A percentile compares a stretch with the other conserved stretches of the same genome.
Evolutionary conservation across 2,888 invertebrate species (phyloP).

Genomic region (Drosophila kokeensis): DNA sequence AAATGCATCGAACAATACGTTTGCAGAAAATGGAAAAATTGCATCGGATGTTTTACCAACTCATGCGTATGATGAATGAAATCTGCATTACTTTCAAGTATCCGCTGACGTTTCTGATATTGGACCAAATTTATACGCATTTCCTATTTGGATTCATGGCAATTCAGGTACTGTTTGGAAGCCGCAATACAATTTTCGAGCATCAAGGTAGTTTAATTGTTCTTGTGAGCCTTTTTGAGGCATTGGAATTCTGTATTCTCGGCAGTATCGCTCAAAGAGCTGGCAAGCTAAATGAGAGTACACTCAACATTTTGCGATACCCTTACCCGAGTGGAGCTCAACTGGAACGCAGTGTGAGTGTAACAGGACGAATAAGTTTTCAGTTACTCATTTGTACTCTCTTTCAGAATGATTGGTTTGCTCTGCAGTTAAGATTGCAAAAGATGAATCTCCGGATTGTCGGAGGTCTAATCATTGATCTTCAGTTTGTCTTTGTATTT

Average conservation of each 20-base stretch:
- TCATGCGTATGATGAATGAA: constrained; percentile 11
- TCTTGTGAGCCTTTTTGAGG: not conserved
- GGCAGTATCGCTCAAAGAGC: not conserved
- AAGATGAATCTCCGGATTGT: constrained; percentile 19
- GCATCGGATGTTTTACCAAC: constrained; percentile 5
- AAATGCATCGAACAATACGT: not conserved
- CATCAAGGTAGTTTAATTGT: accelerated
- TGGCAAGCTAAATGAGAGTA: not conserved
- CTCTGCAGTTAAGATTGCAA: constrained; percentile 33
- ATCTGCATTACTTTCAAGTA: constrained; percentile 18
- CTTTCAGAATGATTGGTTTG: constrained; percentile 37
- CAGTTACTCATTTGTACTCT: not conserved
- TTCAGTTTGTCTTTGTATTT: constrained; percentile 11
- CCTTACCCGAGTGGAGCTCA: not conserved
- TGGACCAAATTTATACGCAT: not conserved
- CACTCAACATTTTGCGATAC: constrained; percentile 7
- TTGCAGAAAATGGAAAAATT: not conserved
- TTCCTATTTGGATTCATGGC: not conserved
- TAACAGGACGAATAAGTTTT: accelerated
- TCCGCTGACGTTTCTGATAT: not conserved
- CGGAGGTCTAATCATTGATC: constrained; percentile 27
- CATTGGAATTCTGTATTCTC: not conserved
- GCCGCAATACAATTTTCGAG: accelerated
- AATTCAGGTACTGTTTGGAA: not conserved
- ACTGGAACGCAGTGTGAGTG: constrained; percentile 39